phyloP scores from a whole-genome alignment of 1,140 invertebrate genomes.

The Stenopsyche tienmushanensis region DNA sequence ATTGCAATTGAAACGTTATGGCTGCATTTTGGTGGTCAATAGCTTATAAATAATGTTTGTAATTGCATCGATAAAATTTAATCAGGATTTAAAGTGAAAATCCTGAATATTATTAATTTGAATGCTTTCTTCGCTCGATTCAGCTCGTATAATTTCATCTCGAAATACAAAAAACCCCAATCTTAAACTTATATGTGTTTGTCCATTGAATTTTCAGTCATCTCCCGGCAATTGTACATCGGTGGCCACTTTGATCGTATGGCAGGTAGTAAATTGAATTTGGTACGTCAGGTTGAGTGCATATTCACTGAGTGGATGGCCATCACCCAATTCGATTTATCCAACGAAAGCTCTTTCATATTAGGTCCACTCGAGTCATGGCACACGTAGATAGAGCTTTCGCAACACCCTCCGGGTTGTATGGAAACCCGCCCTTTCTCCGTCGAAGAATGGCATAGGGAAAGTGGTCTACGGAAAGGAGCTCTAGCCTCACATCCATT shows the following conservation, averaged over 20 bases:
- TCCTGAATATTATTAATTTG: no score
- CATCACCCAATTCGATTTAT: slow-evolving; percentile 39
- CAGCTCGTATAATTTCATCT: no score
- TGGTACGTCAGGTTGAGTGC: slow-evolving; percentile 41
- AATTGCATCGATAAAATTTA: no score
- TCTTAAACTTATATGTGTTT: no score
- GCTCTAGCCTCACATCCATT: background rate
- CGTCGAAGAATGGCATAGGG: background rate
- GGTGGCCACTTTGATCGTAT: slow-evolving; percentile 28
- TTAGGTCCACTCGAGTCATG: slow-evolving; percentile 22
- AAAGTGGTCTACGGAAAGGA: slow-evolving; percentile 1
- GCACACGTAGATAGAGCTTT: background rate
- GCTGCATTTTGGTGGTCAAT: no score
- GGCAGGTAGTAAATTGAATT: slow-evolving; percentile 41
- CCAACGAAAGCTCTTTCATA: slow-evolving; percentile 33
- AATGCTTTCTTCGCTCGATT: no score
- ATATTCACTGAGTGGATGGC: slow-evolving; percentile 39
- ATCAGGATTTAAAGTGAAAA: no score
- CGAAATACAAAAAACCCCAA: no score
- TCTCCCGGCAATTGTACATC: slow-evolving; percentile 1
- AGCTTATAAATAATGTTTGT: no score
- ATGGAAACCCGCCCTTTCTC: background rate
- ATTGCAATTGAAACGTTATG: no score
- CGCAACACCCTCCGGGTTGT: background rate
- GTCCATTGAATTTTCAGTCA: slow-evolving; percentile 3